phyloP scores from a whole-genome alignment of 1,140 invertebrate genomes.

The Drosophila ironensis region DNA sequence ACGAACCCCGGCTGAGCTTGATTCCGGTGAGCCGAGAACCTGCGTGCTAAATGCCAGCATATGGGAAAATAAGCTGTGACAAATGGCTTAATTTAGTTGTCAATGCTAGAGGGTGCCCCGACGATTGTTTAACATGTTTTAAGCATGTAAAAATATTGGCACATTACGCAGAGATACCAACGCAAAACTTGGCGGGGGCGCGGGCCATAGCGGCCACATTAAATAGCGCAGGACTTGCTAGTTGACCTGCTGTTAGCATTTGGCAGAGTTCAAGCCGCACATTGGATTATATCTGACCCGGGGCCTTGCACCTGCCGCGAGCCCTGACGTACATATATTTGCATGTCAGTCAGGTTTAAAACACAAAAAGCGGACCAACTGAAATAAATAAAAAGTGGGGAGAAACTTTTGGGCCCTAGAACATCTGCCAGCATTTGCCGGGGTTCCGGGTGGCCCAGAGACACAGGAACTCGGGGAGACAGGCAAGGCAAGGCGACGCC shows the following conservation, averaged over 20 bases:
- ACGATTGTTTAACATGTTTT: slow-evolving; percentile 64
- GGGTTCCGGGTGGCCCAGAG: slow-evolving; percentile 2
- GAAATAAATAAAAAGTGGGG: slow-evolving; percentile 24
- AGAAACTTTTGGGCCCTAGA: slow-evolving; percentile 52
- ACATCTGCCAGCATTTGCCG: slow-evolving; percentile 69
- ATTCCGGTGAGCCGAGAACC: slow-evolving; percentile 32
- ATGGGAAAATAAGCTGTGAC: slow-evolving; percentile 82
- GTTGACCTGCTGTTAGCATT: slow-evolving; percentile 77
- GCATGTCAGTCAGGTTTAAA: slow-evolving; percentile 59
- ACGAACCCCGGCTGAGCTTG: slow-evolving; percentile 7
- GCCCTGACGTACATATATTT: slow-evolving; percentile 57
- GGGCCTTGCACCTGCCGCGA: slow-evolving; percentile 57
- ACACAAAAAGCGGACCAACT: background rate
- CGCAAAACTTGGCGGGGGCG: slow-evolving; percentile 10
- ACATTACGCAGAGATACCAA: slow-evolving; percentile 71
- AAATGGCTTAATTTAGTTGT: slow-evolving; percentile 82
- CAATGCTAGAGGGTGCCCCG: slow-evolving; percentile 29
- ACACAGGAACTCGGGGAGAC: background rate
- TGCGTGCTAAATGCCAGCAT: slow-evolving; percentile 81
- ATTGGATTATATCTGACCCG: slow-evolving; percentile 26
- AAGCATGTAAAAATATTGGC: slow-evolving; percentile 75
- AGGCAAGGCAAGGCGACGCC: slow-evolving; percentile 17
- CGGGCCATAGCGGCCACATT: background rate
- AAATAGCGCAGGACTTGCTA: slow-evolving; percentile 21
- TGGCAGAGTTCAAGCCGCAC: slow-evolving; percentile 19